phyloP scores from a whole-genome alignment of 2,113 vertebrate species.

The Amphilophus citrinellus region DNA sequence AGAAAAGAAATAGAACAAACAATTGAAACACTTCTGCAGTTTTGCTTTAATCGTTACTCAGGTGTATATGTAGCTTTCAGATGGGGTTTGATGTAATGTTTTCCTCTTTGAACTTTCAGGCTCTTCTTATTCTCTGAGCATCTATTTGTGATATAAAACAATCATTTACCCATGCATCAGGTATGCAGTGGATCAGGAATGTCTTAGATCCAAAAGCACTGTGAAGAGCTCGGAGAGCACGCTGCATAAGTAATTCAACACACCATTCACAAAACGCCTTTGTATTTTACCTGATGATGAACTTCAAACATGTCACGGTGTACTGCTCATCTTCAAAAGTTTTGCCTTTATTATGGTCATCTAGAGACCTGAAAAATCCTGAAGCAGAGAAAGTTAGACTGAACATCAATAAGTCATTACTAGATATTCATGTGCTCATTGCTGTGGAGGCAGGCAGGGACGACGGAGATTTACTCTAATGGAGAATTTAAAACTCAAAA shows the following conservation, averaged over 20 bases:
- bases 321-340: conserved; percentile 20
- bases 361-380: conserved; percentile 11
- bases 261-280: conserved; percentile 18
- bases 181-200: background rate
- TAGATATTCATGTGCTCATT: background rate
- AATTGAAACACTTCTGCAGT: conserved; percentile 11
- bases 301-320: conserved; percentile 25
- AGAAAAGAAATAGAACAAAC: conserved; percentile 33
- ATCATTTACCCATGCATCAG: conserved; percentile 26
- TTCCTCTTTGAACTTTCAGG: conserved; percentile 22
- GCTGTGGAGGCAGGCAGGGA: background rate
- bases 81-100: conserved; percentile 1
- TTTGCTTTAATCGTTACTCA: conserved; percentile 20
- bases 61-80: conserved; percentile 8
- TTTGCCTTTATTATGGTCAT: conserved; percentile 13
- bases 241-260: conserved; percentile 48
- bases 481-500: background rate
- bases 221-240: conserved; percentile 16
- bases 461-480: background rate
- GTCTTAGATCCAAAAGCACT: conserved; percentile 4
- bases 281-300: conserved; percentile 35
- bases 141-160: conserved; percentile 37
- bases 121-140: conserved; percentile 18
- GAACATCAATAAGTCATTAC: conserved; percentile 1
- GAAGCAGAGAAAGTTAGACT: background rate